phyloP scores from a whole-genome alignment of 2,888 invertebrate genomes.

The Mermis nigrescens region DNA sequence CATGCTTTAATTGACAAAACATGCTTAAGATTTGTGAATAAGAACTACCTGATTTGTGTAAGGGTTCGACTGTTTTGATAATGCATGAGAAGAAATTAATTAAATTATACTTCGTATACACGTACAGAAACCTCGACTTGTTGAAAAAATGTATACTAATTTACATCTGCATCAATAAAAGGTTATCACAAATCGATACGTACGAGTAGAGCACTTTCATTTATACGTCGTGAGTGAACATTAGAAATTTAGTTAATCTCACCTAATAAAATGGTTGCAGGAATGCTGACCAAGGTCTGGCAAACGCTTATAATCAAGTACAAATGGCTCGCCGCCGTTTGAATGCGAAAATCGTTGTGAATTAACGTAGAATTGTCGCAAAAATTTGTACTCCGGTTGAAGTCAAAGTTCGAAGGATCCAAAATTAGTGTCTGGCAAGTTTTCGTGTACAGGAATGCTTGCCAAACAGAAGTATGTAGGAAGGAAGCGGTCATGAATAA shows the following conservation, averaged over 20 bases:
- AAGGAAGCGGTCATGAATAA: slow-evolving; percentile 33
- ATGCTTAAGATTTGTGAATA: too few relatives aligned
- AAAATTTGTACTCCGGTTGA: slow-evolving; percentile 19
- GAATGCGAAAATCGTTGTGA: slow-evolving; percentile 26
- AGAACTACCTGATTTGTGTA: too few relatives aligned
- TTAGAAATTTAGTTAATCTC: background rate
- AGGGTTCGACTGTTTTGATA: too few relatives aligned
- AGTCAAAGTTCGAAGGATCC: slow-evolving; percentile 4
- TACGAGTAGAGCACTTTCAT: too few relatives aligned
- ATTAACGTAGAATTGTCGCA: slow-evolving; percentile 20
- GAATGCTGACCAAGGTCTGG: slow-evolving; percentile 30
- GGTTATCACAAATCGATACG: too few relatives aligned
- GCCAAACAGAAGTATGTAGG: slow-evolving; percentile 30
- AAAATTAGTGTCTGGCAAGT: slow-evolving; percentile 24
- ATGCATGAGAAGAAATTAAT: too few relatives aligned
- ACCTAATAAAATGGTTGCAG: slow-evolving; percentile 31
- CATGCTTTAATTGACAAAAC: too few relatives aligned
- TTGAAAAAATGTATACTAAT: too few relatives aligned
- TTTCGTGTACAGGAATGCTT: slow-evolving; percentile 33
- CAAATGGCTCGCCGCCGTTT: slow-evolving; percentile 31
- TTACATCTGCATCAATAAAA: too few relatives aligned
- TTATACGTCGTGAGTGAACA: background rate
- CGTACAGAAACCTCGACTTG: too few relatives aligned
- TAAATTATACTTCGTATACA: too few relatives aligned
- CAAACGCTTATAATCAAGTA: slow-evolving; percentile 30